A percentile compares a stretch with the other conserved stretches of the same genome.
These are phyloP conservation scores for Lottia scabra DNA, from an alignment of 2,888 invertebrate genomes.

Conservation along the genomic window DNA sequence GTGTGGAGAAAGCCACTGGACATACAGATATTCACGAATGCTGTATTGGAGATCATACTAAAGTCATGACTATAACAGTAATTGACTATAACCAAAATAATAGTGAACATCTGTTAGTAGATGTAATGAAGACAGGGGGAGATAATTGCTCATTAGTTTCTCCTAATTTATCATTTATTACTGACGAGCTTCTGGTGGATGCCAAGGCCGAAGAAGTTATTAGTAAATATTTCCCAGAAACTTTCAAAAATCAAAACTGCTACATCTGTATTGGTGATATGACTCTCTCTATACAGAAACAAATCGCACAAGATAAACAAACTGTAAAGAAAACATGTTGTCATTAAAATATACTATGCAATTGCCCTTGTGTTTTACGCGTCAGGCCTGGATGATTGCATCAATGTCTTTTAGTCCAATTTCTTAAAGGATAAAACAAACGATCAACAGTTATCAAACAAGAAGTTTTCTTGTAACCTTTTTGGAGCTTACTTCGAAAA, in stretches of 20 bases:
- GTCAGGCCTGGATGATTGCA: too few species aligned
- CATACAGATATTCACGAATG: constrained; percentile 29
- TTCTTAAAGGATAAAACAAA: too few species aligned
- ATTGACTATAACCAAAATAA: constrained; percentile 21
- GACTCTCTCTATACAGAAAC: constrained; percentile 5
- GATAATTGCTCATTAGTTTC: constrained; percentile 41
- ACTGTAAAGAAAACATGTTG: too few species aligned
- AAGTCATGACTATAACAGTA: constrained; percentile 23
- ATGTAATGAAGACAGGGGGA: constrained; percentile 38
- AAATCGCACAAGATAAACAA: too few species aligned
- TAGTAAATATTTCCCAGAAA: constrained; percentile 30
- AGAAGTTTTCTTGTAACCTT: too few species aligned
- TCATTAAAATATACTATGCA: too few species aligned
- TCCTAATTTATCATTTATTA: constrained; percentile 32
- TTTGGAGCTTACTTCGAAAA: too few species aligned
- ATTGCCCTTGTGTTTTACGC: too few species aligned
- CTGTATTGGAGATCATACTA: constrained; percentile 26
- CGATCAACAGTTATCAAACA: too few species aligned
- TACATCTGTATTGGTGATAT: constrained; percentile 33
- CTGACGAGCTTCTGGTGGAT: constrained; percentile 36
- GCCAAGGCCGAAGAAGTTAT: constrained; percentile 30
- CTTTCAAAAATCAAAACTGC: constrained; percentile 22
- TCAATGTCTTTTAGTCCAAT: too few species aligned
- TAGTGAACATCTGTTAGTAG: constrained; percentile 20
- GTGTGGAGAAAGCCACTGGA: neutral